Evolutionary conservation across 2,797 vertebrate genomes (phyloP).

Genomic region (Anguilla pacifica): DNA sequence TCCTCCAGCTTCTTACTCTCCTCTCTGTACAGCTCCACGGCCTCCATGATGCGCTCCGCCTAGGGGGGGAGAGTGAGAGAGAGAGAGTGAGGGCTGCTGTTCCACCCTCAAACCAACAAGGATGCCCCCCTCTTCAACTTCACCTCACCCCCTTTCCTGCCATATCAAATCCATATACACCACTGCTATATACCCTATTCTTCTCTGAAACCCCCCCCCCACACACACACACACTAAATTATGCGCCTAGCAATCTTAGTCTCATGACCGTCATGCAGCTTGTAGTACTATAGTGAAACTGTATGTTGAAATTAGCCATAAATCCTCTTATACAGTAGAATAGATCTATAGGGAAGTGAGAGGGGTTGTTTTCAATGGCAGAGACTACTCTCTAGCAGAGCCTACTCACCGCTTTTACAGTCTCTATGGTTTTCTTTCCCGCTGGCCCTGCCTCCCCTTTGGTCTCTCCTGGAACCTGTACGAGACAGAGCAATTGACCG

Average conservation of each 20-base stretch:
- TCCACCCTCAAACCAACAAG: not conserved
- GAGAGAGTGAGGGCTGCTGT: not conserved
- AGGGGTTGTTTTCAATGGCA: not conserved
- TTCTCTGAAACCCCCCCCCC: too few relatives aligned
- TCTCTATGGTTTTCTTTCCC: constrained; percentile 91
- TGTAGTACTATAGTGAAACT: too few relatives aligned
- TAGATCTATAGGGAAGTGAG: not conserved
- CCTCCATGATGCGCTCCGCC: constrained; percentile 97
- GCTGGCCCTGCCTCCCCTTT: constrained; percentile 85
- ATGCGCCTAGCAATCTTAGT: too few relatives aligned
- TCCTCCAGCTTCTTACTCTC: constrained; percentile 84
- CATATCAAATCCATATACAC: not conserved
- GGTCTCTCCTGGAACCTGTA: constrained; percentile 89
- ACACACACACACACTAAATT: too few relatives aligned
- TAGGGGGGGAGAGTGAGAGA: constrained; percentile 47
- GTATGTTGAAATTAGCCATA: too few relatives aligned
- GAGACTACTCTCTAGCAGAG: not conserved
- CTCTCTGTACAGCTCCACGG: constrained; percentile 85
- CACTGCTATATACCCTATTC: not conserved
- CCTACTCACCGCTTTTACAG: constrained; percentile 93
- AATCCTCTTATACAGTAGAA: not conserved
- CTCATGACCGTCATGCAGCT: too few relatives aligned
- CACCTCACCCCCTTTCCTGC: not conserved
- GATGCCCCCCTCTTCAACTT: not conserved
- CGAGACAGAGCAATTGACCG: constrained; percentile 10